Percentiles rank a stretch among this genome's conserved stretches.
phyloP scores from a whole-genome alignment of 2,888 invertebrate species.

The Drosophila siamana region DNA sequence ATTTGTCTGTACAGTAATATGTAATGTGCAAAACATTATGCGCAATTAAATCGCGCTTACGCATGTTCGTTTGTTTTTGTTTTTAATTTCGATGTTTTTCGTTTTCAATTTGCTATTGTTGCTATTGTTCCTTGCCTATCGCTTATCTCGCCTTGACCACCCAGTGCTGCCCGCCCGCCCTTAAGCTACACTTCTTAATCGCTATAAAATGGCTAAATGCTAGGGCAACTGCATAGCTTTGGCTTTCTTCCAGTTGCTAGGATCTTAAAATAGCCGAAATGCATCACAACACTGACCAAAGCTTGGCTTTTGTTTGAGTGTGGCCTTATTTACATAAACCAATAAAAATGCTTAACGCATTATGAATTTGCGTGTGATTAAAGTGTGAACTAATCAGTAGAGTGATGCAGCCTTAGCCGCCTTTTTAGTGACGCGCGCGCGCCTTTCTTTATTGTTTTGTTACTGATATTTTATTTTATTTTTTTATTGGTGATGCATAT shows the following conservation, averaged over 20 bases:
- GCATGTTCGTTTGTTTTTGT: neutral
- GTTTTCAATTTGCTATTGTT: constrained; percentile 22
- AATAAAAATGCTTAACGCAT: constrained; percentile 5
- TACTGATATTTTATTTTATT: constrained; percentile 1
- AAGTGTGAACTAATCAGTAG: constrained; percentile 8
- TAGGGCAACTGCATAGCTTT: neutral
- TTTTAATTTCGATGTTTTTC: constrained; percentile 22
- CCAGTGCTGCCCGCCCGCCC: neutral
- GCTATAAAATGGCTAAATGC: neutral
- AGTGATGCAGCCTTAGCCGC: neutral
- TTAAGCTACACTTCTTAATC: no score
- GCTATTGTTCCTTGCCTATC: constrained; percentile 24
- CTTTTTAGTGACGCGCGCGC: constrained; percentile 2
- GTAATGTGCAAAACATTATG: constrained; percentile 1
- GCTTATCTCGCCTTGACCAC: constrained; percentile 25
- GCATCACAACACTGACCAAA: neutral
- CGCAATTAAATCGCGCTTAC: constrained; percentile 4
- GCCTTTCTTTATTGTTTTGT: constrained; percentile 10
- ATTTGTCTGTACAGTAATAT: neutral
- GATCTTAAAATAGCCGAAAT: neutral
- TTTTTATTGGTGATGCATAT: neutral
- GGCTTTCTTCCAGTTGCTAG: no score
- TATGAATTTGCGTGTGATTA: constrained; percentile 8
- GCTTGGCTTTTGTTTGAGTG: constrained; percentile 8
- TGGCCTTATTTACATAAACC: constrained; percentile 22